Conservation (phyloP, 1,140 invertebrate species). For the Calliphora vicina region DNA sequence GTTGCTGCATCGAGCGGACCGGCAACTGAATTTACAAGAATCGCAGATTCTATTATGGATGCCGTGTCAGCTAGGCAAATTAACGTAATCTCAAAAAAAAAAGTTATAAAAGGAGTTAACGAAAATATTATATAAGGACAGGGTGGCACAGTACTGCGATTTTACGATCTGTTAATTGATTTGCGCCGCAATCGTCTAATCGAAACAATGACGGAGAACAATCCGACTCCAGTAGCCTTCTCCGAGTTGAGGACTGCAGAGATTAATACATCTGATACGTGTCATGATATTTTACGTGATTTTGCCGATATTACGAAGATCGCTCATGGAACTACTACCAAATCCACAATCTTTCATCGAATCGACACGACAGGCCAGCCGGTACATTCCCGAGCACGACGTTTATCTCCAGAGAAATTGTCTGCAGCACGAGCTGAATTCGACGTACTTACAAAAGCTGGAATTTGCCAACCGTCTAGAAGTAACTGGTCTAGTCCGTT, state of each 20-base stretch:
- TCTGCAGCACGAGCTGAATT: conserved; percentile 45
- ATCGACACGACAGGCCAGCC: not conserved
- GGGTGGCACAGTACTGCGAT: too few species aligned
- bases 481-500: conserved; percentile 52
- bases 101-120: too few species aligned
- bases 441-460: conserved; percentile 47
- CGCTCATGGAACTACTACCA: not conserved
- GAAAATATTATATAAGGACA: too few species aligned
- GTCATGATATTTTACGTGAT: not conserved
- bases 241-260: not conserved
- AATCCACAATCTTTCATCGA: not conserved
- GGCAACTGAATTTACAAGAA: not conserved
- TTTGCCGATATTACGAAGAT: not conserved
- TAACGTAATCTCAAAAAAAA: not conserved
- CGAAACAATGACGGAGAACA: not conserved
- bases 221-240: not conserved
- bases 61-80: not conserved
- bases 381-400: not conserved
- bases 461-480: conserved; percentile 52
- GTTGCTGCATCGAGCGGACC: not conserved
- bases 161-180: not conserved
- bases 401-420: conserved; percentile 36
- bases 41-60: not conserved
- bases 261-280: conserved; percentile 15
- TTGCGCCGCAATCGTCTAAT: conserved; percentile 9